Conservation (phyloP, 2,797 vertebrate genomes). For the Amphiprion clarkii region DNA sequence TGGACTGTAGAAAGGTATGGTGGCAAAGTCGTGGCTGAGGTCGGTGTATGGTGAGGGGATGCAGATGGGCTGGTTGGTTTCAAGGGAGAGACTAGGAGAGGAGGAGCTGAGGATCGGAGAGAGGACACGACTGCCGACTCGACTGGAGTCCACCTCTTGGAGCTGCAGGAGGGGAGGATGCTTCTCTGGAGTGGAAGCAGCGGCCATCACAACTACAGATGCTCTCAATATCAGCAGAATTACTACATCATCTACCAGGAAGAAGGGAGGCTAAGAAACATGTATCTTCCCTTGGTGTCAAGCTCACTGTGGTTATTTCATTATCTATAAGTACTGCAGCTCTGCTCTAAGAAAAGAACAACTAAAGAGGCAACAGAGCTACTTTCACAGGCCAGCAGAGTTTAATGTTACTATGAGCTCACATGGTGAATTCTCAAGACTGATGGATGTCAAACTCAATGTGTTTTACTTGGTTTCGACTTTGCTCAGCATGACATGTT, state of each 20-base stretch:
- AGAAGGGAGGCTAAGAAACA: not conserved
- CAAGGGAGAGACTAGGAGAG: conserved; percentile 79
- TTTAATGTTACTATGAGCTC: conserved; percentile 11
- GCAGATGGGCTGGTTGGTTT: conserved; percentile 86
- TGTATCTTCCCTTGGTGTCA: not conserved
- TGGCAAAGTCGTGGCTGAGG: conserved; percentile 87
- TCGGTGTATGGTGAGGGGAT: conserved; percentile 93
- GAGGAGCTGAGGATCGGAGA: conserved; percentile 84
- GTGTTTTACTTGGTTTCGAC: not conserved
- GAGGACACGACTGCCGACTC: conserved; percentile 77
- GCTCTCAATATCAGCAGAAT: not conserved
- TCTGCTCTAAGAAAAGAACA: not conserved
- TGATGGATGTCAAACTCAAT: not conserved
- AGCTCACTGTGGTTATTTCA: conserved; percentile 7
- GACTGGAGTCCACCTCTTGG: conserved; percentile 89
- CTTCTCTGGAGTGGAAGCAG: conserved; percentile 80
- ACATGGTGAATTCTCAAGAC: conserved; percentile 26
- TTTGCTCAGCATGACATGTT: not conserved
- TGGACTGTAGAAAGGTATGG: conserved; percentile 91
- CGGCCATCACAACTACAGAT: conserved; percentile 78
- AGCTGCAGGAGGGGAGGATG: conserved; percentile 88
- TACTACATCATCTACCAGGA: conserved; percentile 43
- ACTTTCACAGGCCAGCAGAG: not conserved
- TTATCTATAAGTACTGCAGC: not conserved
- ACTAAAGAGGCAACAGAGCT: conserved; percentile 1